Percentiles rank a stretch among this genome's conserved stretches.
phyloP scores from a whole-genome alignment of 2,113 vertebrate species.

The Carlito syrichta region DNA sequence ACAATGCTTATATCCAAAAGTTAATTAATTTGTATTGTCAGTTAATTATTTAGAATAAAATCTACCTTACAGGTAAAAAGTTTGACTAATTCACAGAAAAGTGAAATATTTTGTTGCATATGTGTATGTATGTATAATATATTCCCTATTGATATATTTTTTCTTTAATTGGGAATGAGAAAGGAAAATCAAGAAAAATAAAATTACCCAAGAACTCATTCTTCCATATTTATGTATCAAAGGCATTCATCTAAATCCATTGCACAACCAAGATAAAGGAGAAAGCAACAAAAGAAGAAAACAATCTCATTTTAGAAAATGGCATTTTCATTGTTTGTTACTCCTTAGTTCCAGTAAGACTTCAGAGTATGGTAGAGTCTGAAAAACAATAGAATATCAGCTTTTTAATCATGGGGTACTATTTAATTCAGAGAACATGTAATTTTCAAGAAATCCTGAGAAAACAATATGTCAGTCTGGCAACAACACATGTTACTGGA shows the following conservation, averaged over 20 bases:
- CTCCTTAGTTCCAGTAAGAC: neutral
- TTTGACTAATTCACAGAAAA: neutral
- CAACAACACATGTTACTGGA: neutral
- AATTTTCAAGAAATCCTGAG: neutral
- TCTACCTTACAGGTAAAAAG: neutral
- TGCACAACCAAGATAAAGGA: neutral
- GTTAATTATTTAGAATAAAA: neutral
- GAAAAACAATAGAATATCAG: neutral
- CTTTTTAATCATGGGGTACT: neutral
- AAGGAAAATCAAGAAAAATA: neutral
- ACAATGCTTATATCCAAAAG: neutral
- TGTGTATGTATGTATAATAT: too few species aligned
- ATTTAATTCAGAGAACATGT: neutral
- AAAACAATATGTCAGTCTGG: neutral
- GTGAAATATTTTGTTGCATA: neutral
- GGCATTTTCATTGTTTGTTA: neutral
- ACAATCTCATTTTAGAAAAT: neutral
- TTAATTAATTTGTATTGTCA: neutral
- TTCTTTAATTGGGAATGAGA: neutral
- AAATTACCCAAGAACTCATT: too few species aligned
- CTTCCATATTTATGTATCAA: neutral
- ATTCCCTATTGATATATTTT: neutral
- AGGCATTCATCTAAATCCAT: neutral
- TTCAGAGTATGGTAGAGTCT: neutral
- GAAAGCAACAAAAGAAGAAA: neutral